These are phyloP conservation scores for Hyppa rectilinea DNA, from an alignment of 2,888 invertebrate genomes.

Conservation along the genomic window DNA sequence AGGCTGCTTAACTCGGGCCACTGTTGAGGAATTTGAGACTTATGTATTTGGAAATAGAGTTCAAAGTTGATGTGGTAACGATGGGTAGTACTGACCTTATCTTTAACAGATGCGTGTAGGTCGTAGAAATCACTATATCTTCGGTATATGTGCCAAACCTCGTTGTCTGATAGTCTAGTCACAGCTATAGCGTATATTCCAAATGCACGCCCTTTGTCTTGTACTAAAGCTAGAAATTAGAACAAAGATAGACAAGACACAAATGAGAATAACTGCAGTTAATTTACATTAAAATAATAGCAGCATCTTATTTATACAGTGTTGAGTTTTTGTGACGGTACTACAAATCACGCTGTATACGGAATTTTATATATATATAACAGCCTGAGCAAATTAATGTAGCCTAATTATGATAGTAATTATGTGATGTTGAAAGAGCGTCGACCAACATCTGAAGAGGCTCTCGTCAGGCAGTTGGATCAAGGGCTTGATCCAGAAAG, in stretches of 20 bases:
- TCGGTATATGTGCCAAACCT: constrained; percentile 97
- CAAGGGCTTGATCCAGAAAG: too few relatives aligned
- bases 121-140: constrained; percentile 98
- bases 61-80: not conserved
- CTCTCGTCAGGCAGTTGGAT: too few relatives aligned
- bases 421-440: too few relatives aligned
- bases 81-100: constrained; percentile 87
- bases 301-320: too few relatives aligned
- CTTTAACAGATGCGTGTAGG: constrained; percentile 95
- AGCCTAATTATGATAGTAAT: not conserved
- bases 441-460: too few relatives aligned
- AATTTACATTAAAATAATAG: not conserved
- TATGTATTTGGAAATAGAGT: not conserved
- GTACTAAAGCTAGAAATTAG: constrained; percentile 92
- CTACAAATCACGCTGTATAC: not conserved
- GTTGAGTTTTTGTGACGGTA: too few relatives aligned
- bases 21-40: constrained; percentile 79
- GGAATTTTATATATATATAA: not conserved
- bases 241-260: too few relatives aligned
- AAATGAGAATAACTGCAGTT: too few relatives aligned
- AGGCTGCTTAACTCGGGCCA: constrained; percentile 95
- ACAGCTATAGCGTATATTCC: constrained; percentile 97
- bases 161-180: constrained; percentile 92
- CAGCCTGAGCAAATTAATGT: not conserved
- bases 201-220: constrained; percentile 96